Conservation (phyloP, 2,797 vertebrate genomes). For the Emydoidea blandingii region DNA sequence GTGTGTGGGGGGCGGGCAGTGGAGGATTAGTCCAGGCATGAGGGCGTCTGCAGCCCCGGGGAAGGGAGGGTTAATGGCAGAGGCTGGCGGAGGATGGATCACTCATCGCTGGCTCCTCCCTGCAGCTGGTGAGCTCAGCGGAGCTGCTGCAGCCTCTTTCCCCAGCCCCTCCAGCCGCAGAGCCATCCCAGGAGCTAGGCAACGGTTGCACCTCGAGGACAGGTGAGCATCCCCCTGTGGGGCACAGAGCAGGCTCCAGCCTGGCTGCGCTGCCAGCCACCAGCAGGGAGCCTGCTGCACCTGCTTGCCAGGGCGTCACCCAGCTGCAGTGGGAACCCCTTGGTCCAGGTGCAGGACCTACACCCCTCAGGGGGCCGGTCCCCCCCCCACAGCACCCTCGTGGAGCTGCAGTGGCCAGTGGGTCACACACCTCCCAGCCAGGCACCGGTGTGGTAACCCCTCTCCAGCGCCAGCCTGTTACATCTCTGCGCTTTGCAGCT, state of each 20-base stretch:
- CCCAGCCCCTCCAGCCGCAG: not conserved
- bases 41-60: not conserved
- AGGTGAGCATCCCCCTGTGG: not conserved
- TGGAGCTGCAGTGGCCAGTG: no score
- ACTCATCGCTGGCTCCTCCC: not conserved
- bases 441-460: no score
- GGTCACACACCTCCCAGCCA: no score
- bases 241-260: no score
- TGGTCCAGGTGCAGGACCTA: no score
- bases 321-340: no score
- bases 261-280: no score
- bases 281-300: no score
- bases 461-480: not conserved
- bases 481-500: no score
- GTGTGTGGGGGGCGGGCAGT: rapidly evolving
- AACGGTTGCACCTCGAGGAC: no score
- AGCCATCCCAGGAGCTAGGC: not conserved
- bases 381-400: no score
- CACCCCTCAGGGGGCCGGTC: no score
- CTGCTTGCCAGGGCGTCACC: not conserved
- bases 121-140: not conserved
- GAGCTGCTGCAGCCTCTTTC: not conserved
- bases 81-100: not conserved
- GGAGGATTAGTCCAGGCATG: not conserved
- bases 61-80: not conserved